phyloP scores from a whole-genome alignment of 2,113 vertebrate genomes.

The Acrocephalus arundinaceus region DNA sequence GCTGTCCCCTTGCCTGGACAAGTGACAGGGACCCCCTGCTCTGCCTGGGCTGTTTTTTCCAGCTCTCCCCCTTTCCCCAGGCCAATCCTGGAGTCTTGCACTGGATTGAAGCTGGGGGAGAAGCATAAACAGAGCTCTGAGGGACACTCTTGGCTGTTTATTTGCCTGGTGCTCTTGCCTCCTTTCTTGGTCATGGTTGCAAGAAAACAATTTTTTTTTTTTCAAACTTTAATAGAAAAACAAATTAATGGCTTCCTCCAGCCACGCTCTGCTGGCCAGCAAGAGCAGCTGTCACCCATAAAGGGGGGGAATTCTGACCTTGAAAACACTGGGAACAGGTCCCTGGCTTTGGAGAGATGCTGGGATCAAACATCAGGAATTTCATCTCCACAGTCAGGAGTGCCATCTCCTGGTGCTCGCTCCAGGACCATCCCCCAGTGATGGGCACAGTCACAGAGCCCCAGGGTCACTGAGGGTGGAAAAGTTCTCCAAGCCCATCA shows the following conservation, averaged over 20 bases:
- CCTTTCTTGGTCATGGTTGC: constrained; percentile 26
- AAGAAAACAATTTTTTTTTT: not conserved
- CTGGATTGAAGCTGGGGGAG: not conserved
- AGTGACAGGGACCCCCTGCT: not conserved
- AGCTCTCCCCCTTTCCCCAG: not conserved
- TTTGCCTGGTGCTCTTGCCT: not conserved
- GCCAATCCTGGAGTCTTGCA: fast-evolving
- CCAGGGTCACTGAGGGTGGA: not conserved
- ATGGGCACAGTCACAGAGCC: not conserved
- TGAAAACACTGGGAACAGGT: not conserved
- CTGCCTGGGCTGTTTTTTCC: not conserved
- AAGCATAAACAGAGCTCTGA: constrained; percentile 40
- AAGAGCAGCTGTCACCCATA: not conserved
- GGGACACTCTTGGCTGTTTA: constrained; percentile 19
- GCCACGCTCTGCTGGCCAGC: not conserved
- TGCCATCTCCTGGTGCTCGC: not conserved
- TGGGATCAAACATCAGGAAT: not conserved
- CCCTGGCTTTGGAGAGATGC: not conserved
- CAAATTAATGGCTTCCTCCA: constrained; percentile 2
- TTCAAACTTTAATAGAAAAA: not conserved
- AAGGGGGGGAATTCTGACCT: not conserved
- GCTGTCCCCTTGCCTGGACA: not conserved
- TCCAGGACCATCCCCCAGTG: not conserved
- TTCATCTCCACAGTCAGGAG: not conserved
- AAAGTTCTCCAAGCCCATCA: fast-evolving